Evolutionary conservation across 2,888 invertebrate species (phyloP).

Genomic region (Leucania comma): DNA sequence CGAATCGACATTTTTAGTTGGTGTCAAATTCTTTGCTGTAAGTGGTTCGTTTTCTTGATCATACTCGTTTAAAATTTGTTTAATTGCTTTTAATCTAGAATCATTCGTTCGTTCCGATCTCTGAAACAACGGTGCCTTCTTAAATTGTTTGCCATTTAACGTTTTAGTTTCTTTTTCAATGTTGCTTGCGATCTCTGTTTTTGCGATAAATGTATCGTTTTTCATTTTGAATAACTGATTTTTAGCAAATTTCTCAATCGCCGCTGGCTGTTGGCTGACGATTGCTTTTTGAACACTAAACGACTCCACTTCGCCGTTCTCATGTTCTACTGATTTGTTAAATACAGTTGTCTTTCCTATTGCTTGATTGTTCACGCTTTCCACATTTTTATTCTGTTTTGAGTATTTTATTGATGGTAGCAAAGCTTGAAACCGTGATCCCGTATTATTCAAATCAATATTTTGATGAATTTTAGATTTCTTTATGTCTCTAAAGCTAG

Average conservation of each 20-base stretch:
- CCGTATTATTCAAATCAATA: not conserved
- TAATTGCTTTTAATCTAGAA: not conserved
- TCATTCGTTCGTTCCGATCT: not conserved
- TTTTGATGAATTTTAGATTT: conserved; percentile 7
- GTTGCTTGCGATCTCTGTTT: not conserved
- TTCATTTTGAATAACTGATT: conserved; percentile 30
- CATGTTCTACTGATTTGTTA: conserved; percentile 9
- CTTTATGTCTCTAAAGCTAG: conserved; percentile 3
- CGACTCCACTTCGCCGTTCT: not conserved
- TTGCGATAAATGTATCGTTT: not conserved
- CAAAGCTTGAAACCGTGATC: conserved; percentile 7
- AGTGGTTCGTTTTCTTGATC: not conserved
- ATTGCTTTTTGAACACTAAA: conserved; percentile 20
- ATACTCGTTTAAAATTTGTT: conserved; percentile 11
- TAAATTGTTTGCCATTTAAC: not conserved
- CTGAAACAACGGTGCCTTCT: not conserved
- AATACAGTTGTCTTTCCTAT: not conserved
- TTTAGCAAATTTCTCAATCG: conserved; percentile 16
- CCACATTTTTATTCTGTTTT: conserved; percentile 13
- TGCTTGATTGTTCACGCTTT: not conserved
- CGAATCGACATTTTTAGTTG: not conserved
- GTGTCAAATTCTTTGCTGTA: not conserved
- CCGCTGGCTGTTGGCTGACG: not conserved
- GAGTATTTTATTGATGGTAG: conserved; percentile 31
- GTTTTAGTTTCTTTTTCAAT: not conserved